phyloP scores from a whole-genome alignment of 2,113 vertebrate species.

The Tupaia tana region DNA sequence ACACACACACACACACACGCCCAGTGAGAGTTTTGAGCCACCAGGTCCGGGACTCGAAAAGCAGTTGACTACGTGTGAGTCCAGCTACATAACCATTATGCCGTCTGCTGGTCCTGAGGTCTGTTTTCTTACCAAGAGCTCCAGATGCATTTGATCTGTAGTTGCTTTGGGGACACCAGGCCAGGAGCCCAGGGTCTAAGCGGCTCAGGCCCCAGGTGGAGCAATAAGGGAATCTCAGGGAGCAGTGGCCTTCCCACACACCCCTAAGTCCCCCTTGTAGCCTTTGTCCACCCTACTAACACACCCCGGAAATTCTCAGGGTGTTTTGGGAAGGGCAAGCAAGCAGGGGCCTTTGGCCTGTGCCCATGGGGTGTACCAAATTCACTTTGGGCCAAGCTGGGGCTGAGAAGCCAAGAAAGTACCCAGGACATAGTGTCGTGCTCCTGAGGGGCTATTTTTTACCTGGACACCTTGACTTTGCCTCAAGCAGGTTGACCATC shows the following conservation, averaged over 20 bases:
- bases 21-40: no score
- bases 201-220: neutral
- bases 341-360: no score
- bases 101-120: neutral
- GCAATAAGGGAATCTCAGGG: neutral
- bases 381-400: no score
- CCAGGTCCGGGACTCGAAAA: no score
- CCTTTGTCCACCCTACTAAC: neutral
- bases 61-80: no score
- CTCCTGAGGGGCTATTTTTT: neutral
- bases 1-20: no score
- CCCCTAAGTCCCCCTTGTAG: neutral
- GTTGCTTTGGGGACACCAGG: neutral
- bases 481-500: neutral
- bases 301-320: neutral
- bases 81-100: no score
- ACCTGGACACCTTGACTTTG: neutral
- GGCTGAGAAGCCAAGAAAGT: neutral
- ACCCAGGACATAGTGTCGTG: rapidly evolving
- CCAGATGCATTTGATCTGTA: neutral
- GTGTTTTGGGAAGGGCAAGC: neutral
- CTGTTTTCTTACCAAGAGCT: neutral
- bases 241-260: neutral
- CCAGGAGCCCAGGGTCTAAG: neutral
- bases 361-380: rapidly evolving